phyloP scores from a whole-genome alignment of 2,888 invertebrate species.

The Drosophila meridionalis region DNA sequence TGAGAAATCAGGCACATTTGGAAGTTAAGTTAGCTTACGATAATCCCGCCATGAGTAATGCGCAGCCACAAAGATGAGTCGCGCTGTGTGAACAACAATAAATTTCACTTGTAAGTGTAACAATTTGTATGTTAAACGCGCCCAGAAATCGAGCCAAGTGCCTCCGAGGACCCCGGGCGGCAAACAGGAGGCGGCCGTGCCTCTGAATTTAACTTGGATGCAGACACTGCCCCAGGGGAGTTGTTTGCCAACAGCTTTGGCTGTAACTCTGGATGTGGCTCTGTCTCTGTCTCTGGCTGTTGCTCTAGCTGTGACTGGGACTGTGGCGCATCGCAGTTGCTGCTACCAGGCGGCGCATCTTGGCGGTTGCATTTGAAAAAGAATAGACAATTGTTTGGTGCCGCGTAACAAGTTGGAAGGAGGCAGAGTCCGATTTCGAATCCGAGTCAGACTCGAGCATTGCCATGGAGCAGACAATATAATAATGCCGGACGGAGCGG shows the following conservation, averaged over 20 bases:
- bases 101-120: slow-evolving; percentile 83
- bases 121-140: slow-evolving; percentile 83
- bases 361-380: slow-evolving; percentile 75
- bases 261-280: slow-evolving; percentile 16
- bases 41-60: slow-evolving; percentile 62
- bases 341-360: slow-evolving; percentile 69
- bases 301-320: slow-evolving; percentile 28
- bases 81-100: slow-evolving; percentile 73
- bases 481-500: slow-evolving; percentile 52
- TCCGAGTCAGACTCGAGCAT: slow-evolving; percentile 22
- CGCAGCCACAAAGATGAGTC: slow-evolving; percentile 40
- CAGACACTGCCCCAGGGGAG: slow-evolving; percentile 75
- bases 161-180: slow-evolving; percentile 44
- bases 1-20: slow-evolving; percentile 52
- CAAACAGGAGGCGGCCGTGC: slow-evolving; percentile 33
- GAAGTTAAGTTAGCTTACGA: slow-evolving; percentile 32
- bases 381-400: slow-evolving; percentile 79
- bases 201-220: slow-evolving; percentile 27
- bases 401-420: slow-evolving; percentile 75
- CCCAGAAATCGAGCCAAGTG: slow-evolving; percentile 51
- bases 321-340: slow-evolving; percentile 46
- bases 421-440: slow-evolving; percentile 16
- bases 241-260: slow-evolving; percentile 57
- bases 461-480: slow-evolving; percentile 52
- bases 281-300: slow-evolving; percentile 4